Conservation (phyloP, 2,797 vertebrate species). For the Clarias fuscus region DNA sequence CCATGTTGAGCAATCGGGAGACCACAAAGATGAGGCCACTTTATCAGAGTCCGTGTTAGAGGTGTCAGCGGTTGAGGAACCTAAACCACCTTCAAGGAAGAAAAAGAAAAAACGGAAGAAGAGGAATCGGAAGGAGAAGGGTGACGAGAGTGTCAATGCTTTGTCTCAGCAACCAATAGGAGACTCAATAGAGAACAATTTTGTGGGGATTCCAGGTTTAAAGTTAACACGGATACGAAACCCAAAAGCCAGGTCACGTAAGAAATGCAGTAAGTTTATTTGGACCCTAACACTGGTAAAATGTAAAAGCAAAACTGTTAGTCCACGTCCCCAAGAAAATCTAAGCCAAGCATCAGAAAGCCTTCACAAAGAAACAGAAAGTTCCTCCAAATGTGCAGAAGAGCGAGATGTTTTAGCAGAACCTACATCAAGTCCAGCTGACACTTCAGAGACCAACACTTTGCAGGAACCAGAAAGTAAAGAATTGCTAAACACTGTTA, state of each 20-base stretch:
- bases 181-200: conserved; percentile 58
- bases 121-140: conserved; percentile 69
- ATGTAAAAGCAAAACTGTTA: conserved; percentile 54
- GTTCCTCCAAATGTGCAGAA: conserved; percentile 31
- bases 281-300: conserved; percentile 78
- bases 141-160: conserved; percentile 41
- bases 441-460: conserved; percentile 9
- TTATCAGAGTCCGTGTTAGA: conserved; percentile 61
- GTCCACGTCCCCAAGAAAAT: conserved; percentile 39
- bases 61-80: conserved; percentile 58
- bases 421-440: background rate
- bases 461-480: conserved; percentile 35
- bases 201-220: conserved; percentile 70
- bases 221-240: conserved; percentile 75
- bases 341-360: conserved; percentile 42
- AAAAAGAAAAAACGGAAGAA: conserved; percentile 71
- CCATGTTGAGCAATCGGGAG: conserved; percentile 57
- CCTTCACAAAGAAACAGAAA: conserved; percentile 37
- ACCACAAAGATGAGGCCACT: conserved; percentile 50
- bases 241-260: conserved; percentile 69
- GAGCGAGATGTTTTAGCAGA: conserved; percentile 28
- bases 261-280: conserved; percentile 76
- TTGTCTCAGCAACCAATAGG: conserved; percentile 41
- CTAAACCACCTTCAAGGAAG: conserved; percentile 59
- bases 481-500: conserved; percentile 55